Evolutionary conservation across 2,888 invertebrate species (phyloP), one percentile per base, ranked within the genome.

Genomic region (Clivina fossor): DNA sequence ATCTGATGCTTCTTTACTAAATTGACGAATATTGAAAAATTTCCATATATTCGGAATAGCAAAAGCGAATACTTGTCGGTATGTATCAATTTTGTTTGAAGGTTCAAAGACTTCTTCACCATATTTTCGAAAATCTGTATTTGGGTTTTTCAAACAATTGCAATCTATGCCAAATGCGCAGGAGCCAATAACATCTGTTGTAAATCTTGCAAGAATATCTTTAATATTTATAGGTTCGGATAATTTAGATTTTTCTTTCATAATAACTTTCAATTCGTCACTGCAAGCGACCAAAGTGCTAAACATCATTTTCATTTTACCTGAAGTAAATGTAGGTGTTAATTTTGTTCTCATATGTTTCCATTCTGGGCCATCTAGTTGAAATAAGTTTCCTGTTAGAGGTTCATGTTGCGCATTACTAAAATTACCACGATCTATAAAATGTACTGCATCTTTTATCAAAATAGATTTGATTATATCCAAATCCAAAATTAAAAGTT

Each of bases 141-240:
- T 13, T 37, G 37, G 37, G 16, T 37, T 16, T 16, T 37, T 13
- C 2, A 37, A 13, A 16, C 37, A 15, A 16, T 37, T 37, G 16
- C 37, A 37, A 37, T 37, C 15, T 37, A 37, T 9, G 9, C 37
- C 37, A 7, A 37, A 37, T 37, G 37, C 37, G 16, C 9, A 9
- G 11, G 9, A 11, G 9, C 37, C 37, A 11, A 37, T 37, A 15
- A 37, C 37, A 16, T 37, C 37, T 37, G 37, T 37, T 11, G 37
- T 37, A 13, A 37, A 37, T 4, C 37, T 16, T 2, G 20, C 40
- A 2, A 20, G 2, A 16, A 40, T 19, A 19, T 40, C 40, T 11
- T 40, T 40, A 13, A 40, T 40, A 18, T 40, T 22, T 13, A 40
- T 19, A 16, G 40, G 40, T 40, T 19, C 20, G 3, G 16, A 9